Conservation (phyloP, 2,797 vertebrate genomes). For the Sebastiscus albofasciatus region DNA sequence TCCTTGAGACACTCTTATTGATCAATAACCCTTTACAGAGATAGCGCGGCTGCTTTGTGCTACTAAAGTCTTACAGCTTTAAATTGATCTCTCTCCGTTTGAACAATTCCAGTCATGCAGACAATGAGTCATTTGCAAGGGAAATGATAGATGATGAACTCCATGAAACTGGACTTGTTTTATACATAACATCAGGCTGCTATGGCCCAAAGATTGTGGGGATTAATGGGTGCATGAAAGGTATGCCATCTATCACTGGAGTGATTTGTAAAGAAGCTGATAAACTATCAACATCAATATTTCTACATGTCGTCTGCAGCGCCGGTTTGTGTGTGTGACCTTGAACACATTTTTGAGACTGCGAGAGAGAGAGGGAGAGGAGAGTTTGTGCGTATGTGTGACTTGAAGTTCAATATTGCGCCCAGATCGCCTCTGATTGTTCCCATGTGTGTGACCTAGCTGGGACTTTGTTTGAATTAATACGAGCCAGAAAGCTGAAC, state of each 20-base stretch:
- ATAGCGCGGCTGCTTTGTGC: conserved; percentile 14
- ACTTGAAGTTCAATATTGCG: conserved; percentile 51
- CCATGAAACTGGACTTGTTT: conserved; percentile 62
- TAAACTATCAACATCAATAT: conserved; percentile 48
- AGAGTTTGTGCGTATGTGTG: conserved; percentile 23
- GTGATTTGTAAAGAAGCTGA: conserved; percentile 46
- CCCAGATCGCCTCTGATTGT: conserved; percentile 68
- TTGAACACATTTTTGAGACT: conserved; percentile 8
- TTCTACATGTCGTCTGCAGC: conserved; percentile 26
- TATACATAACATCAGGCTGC: conserved; percentile 48
- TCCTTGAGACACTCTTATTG: conserved; percentile 36
- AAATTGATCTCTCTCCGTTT: conserved; percentile 12
- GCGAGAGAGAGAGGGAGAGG: neutral
- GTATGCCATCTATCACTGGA: conserved; percentile 45
- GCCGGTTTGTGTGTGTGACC: conserved; percentile 11
- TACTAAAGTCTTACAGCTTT: conserved; percentile 30
- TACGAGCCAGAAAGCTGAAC: conserved; percentile 50
- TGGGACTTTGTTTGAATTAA: conserved; percentile 63
- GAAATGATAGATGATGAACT: conserved; percentile 52
- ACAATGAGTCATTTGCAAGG: conserved; percentile 35
- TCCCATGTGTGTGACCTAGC: conserved; percentile 75
- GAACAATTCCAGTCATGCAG: conserved; percentile 35
- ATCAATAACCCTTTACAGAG: conserved; percentile 36
- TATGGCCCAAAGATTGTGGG: conserved; percentile 28
- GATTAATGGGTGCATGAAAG: conserved; percentile 50